Evolutionary conservation across 2,888 invertebrate species (phyloP).

Genomic region (Cephus spinipes): DNA sequence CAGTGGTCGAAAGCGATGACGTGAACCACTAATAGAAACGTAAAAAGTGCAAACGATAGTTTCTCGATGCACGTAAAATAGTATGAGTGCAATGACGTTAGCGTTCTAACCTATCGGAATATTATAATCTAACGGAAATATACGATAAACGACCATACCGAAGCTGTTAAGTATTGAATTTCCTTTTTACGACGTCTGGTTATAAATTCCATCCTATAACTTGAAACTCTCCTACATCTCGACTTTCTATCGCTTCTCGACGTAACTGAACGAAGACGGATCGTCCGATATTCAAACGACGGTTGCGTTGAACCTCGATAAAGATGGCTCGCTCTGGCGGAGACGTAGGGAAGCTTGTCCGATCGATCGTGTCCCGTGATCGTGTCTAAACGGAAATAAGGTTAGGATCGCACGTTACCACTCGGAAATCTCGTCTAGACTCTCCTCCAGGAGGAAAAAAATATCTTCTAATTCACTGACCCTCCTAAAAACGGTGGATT

Average conservation of each 20-base stretch:
- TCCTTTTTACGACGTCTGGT: neutral
- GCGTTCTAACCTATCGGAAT: neutral
- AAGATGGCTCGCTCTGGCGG: neutral
- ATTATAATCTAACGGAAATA: neutral
- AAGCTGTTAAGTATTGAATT: neutral
- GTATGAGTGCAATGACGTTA: neutral
- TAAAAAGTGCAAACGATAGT: neutral
- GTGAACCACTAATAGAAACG: neutral
- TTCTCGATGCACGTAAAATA: neutral
- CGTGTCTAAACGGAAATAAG: neutral
- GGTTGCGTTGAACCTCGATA: neutral
- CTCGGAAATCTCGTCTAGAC: neutral
- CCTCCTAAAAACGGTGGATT: neutral
- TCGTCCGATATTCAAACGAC: neutral
- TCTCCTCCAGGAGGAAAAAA: neutral
- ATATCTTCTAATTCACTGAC: neutral
- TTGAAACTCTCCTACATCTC: neutral
- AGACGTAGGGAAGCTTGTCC: neutral
- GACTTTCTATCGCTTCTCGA: neutral
- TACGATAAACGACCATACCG: neutral
- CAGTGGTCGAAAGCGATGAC: neutral
- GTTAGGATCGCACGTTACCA: neutral
- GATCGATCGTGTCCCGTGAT: neutral
- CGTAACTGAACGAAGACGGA: neutral
- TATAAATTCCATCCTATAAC: neutral